Base-by-base conservation (phyloP, 2,888 invertebrate genomes). In the Isotomurus palustris region DNA sequence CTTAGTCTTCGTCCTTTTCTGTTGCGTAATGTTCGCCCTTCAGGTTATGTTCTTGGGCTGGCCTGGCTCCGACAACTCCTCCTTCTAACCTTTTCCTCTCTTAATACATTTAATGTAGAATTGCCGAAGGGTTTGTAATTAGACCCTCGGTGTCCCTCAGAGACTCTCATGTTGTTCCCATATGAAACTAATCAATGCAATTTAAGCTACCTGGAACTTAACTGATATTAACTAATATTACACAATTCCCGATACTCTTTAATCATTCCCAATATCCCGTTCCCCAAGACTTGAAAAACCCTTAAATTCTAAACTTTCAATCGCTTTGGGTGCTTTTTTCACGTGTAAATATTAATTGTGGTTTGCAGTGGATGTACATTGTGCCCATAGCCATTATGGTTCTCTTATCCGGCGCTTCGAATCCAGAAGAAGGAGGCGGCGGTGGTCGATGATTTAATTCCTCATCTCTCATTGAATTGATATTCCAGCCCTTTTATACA, bases 291-390 rank as follows among this genome's bases (percentile, higher is more conserved):
- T 14, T 8, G n/a, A 44, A 17, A 44, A 6, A 10, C 21, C 22
- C 21, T 22, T 24, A 22, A 44, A 44, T n/a, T 12, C 44, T 22
- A 17, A 12, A 40, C 12, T n/a, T n/a, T n/a, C 40, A n/a, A 10
- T 40, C 6, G 17, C 8, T 14, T 44, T 22, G 22, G n/a, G 14
- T 19, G 5, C 21, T 22, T 44, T 22, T 44, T 22, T 12, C 21
- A 24, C 8, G 19, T 17, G 17, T 40, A 17, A 40, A 17, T 6
- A 8, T 40, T 40, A 12, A n/a, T 24, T 24, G 25, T 12, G 22
- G 22, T 21, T 88, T 84, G 67, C 82, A 95, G 94, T 97, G 96
- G 96, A 96, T 97, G 92, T 97, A 96, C 77, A 93, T 97, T 71
- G 87, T 97, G 43, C 95, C 96, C 4, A 84, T 93, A 28, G 86